Base-by-base conservation (phyloP, 2,113 vertebrate genomes). In the Dascyllus trimaculatus region DNA sequence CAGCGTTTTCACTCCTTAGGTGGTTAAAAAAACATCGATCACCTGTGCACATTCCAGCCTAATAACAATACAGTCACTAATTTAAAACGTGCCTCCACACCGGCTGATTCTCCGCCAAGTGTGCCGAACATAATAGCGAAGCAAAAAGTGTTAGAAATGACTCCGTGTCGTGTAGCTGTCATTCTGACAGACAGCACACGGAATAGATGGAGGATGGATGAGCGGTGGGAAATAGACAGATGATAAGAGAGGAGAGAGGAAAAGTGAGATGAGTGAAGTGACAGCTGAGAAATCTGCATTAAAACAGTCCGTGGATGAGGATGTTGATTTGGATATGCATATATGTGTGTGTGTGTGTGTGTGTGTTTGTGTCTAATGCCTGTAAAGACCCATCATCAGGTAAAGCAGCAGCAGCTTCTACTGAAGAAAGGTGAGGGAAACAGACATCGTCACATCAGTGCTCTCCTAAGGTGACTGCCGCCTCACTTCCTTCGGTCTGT, bases 241-340 rank as follows among this genome's bases (percentile, higher is more conserved):
- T 74, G 83, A 75, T 69, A 24, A 57, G 29, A 54, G 32, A 58
- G 26, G 54, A 79, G 61, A 51, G 46, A 49, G 48, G 46, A 65
- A 45, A 71, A n/a, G 43, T 2, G 19, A 58, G 22, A 56, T 76
- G 67, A 80, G 22, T 71, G 51, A 62, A 43, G 68, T 48, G 81
- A 82, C 84, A 68, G 75, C 38, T 80, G 49, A 71, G 56, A 58
- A 77, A 84, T 74, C 53, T 53, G 49, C 59, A 67, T 68, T 64
- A 60, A 79, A 68, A 75, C 40, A 46, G 26, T 38, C 58, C 51
- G 54, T 4, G n/a, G 4, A 40, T 56, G 56, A 71, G n/a, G 59
- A 71, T n/a, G 22, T 7, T 45, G 24, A 43, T 60, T 22, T 60
- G 18, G 18, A 26, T 65, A 4, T 29, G 57, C 3, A 2, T 35